These are phyloP conservation scores for Tanypteryx hageni DNA, from an alignment of 2,888 invertebrate genomes.

Conservation along the genomic window DNA sequence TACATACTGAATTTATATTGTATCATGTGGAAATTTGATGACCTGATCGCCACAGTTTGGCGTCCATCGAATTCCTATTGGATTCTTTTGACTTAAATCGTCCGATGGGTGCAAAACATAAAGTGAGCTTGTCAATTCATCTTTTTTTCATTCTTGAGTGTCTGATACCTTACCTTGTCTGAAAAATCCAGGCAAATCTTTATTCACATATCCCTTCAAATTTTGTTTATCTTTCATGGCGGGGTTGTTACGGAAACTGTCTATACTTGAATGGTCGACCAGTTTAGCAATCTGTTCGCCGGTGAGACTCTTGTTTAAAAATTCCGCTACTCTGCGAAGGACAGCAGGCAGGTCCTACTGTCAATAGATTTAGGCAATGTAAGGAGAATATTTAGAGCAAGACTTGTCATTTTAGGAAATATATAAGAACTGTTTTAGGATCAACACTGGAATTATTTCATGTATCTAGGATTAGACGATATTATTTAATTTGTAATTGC, in stretches of 20 bases:
- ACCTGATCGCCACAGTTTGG: too few relatives aligned
- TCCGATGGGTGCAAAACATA: too few relatives aligned
- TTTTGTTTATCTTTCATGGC: background rate
- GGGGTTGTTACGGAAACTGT: conserved; percentile 39
- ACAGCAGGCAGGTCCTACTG: conserved; percentile 1
- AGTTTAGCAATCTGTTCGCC: conserved; percentile 33
- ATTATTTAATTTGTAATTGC: background rate
- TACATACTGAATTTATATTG: too few relatives aligned
- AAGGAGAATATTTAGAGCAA: background rate
- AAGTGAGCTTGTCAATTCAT: too few relatives aligned
- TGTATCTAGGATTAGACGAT: background rate
- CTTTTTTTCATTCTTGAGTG: too few relatives aligned
- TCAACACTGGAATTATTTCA: too few relatives aligned
- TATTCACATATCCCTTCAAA: background rate
- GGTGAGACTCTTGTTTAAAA: conserved; percentile 10
- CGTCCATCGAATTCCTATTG: too few relatives aligned
- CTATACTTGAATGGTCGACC: conserved; percentile 7
- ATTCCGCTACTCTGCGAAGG: background rate
- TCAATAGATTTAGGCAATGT: background rate
- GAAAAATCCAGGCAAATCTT: conserved; percentile 22
- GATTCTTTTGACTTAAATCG: too few relatives aligned
- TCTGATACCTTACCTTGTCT: conserved; percentile 15
- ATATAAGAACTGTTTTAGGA: background rate
- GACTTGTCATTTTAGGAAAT: background rate
- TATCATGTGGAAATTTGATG: too few relatives aligned